phyloP scores from a whole-genome alignment of 2,888 invertebrate genomes.

The Oxytorus armatus region DNA sequence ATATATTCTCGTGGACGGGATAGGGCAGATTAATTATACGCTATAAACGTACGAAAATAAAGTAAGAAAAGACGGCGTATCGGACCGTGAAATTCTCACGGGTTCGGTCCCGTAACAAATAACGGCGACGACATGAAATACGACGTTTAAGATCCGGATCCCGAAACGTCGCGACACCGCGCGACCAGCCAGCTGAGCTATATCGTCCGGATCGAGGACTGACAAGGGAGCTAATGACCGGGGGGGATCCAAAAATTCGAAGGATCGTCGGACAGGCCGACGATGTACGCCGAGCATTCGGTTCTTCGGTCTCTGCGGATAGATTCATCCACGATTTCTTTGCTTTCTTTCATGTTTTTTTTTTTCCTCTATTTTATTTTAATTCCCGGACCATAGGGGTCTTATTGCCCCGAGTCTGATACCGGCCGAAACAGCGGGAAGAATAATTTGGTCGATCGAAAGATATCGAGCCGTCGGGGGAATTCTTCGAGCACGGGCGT shows the following conservation, averaged over 20 bases:
- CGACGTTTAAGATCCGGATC: slow-evolving; percentile 24
- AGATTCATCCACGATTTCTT: slow-evolving; percentile 49
- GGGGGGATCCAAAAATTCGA: slow-evolving; percentile 52
- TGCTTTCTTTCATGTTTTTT: slow-evolving; percentile 40
- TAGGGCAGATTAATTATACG: slow-evolving; percentile 41
- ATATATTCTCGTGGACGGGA: slow-evolving; percentile 19
- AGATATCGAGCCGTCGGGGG: slow-evolving; percentile 47
- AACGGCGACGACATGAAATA: slow-evolving; percentile 52
- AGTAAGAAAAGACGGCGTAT: slow-evolving; percentile 3
- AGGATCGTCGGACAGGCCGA: slow-evolving; percentile 61
- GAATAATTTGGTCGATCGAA: slow-evolving; percentile 52
- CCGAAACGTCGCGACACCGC: slow-evolving; percentile 8
- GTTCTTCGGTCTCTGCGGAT: slow-evolving; percentile 37
- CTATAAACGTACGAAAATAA: slow-evolving; percentile 29
- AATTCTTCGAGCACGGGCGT: slow-evolving; percentile 9
- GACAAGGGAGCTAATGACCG: slow-evolving; percentile 64
- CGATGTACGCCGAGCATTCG: slow-evolving; percentile 43
- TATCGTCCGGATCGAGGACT: slow-evolving; percentile 65
- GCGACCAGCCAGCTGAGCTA: slow-evolving; percentile 54
- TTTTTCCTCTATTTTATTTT: slow-evolving; percentile 37
- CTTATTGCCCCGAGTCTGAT: slow-evolving; percentile 37
- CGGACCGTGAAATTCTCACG: slow-evolving; percentile 21
- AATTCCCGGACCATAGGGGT: slow-evolving; percentile 52
- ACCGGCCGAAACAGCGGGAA: slow-evolving; percentile 33
- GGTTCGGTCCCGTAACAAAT: slow-evolving; percentile 39